These are phyloP conservation scores for Dryoscopus gambensis DNA, from an alignment of 2,113 vertebrate genomes.

Conservation along the genomic window DNA sequence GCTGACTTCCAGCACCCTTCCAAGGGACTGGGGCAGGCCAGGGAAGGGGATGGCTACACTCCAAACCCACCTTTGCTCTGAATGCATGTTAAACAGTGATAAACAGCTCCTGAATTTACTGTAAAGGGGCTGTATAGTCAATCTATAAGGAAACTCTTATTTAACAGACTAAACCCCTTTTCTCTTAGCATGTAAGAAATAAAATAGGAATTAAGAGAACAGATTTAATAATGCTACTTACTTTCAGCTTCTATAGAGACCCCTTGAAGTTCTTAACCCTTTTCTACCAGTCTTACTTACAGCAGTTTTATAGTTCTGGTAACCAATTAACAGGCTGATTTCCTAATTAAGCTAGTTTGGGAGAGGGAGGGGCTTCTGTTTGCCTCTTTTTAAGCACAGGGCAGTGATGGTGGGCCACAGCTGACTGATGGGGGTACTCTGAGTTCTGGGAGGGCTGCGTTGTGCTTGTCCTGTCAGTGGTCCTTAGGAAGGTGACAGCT, in stretches of 20 bases:
- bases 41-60: fast-evolving
- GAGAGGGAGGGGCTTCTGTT: neutral
- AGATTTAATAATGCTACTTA: neutral
- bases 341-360: neutral
- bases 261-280: fast-evolving
- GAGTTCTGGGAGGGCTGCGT: too few relatives aligned
- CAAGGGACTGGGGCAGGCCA: fast-evolving
- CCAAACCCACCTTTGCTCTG: fast-evolving
- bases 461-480: neutral
- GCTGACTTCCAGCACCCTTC: neutral
- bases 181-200: fast-evolving
- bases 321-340: neutral
- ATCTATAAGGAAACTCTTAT: fast-evolving
- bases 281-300: fast-evolving
- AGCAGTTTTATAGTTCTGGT: neutral
- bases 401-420: fast-evolving
- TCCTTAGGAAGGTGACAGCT: fast-evolving
- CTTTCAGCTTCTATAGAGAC: fast-evolving
- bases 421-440: fast-evolving
- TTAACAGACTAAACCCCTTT: fast-evolving
- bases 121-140: fast-evolving
- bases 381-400: neutral
- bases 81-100: fast-evolving
- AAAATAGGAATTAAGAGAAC: fast-evolving
- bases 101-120: neutral